Evolutionary conservation across 2,888 invertebrate species (phyloP), one percentile per base, ranked within the genome.

Genomic region (Azorinus chamasolen): DNA sequence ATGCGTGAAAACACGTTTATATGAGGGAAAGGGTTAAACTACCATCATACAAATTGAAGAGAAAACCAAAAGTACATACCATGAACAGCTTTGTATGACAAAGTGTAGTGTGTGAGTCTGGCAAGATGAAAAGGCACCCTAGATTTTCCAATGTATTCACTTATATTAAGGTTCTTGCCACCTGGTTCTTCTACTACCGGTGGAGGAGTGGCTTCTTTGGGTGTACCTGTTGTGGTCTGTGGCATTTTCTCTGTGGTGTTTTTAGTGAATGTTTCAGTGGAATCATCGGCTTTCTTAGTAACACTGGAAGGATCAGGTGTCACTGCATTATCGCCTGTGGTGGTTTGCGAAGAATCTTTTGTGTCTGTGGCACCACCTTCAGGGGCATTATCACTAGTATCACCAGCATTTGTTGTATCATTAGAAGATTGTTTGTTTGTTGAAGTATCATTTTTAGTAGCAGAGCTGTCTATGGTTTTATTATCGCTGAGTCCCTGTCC

Each of bases 51-150:
- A n/a, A n/a, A n/a, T n/a, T n/a, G n/a, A n/a, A n/a, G n/a, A n/a
- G n/a, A n/a, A n/a, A n/a, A n/a, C n/a, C n/a, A n/a, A n/a, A n/a
- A n/a, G 32, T 6, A 32, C 32, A 4, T 32, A 32, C 32, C 32
- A 32, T 32, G 10, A 10, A 32, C 25, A 16, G n/a, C 32, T 48
- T 45, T 70, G 48, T 76, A 68, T 6, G 57, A 58, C 24, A 83
- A 41, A n/a, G 66, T 27, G 27, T 80, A 83, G 16, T 61, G 46
- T 8, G 57, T 73, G 22, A 83, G 63, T 53, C 48, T 55, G 41
- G 78, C 83, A 55, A 66, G 55, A 43, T 80, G 76, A 32, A 76
- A 80, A 0, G 80, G 83, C 14, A 78, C 81, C 32, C 50, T 68
- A 16, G 57, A 57, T 41, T 68, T 69, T 41, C 69, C 71, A 22